Evolutionary conservation across 2,888 invertebrate species (phyloP), one percentile per base, ranked within the genome.

Genomic region (Eristalinus aeneus): DNA sequence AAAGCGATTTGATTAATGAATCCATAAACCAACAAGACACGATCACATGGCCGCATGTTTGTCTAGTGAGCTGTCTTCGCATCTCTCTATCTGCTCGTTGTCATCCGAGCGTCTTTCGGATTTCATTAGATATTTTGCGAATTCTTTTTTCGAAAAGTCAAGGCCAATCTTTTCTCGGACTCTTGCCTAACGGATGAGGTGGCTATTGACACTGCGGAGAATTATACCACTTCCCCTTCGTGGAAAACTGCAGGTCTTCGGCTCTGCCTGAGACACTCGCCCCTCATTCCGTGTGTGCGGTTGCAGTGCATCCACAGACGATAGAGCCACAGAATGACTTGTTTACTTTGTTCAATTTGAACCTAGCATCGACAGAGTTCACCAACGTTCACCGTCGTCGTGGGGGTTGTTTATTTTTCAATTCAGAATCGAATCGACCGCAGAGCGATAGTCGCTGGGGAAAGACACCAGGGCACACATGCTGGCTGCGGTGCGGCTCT

Each of bases 261-360:
- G 4, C 10, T 34, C 10, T 8, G 8, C 9, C 10, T 9, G 2
- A 34, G 3, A 34, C 2, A 1, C 1, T 34, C 34, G 6, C 34
- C 10, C 34, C 12, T 39, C 39, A 3, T 4, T 39, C 12, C 1
- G 36, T 12, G 9, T 39, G 39, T 11, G 46, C 16, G 8, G 1
- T 2, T 1, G 27, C 27, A 27, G 34, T 16, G 16, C 16, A 16
- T 16, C 8, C 16, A 27, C 23, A 9, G 31, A 31, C 10, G n/a
- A 67, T 16, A 63, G 36, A 23, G 58, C 1, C 9, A 34, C 23
- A 77, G 36, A 63, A 16, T 32, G 58, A 20, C 12, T 61, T 79
- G 65, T 79, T 65, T 72, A 60, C 67, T 72, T 72, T 65, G 31
- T 72, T 53, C 72, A 65, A 72, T 72, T 72, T 79, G 78, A 78